Evolutionary conservation across 2,797 vertebrate genomes (phyloP).

Genomic region (Chromis chromis): DNA sequence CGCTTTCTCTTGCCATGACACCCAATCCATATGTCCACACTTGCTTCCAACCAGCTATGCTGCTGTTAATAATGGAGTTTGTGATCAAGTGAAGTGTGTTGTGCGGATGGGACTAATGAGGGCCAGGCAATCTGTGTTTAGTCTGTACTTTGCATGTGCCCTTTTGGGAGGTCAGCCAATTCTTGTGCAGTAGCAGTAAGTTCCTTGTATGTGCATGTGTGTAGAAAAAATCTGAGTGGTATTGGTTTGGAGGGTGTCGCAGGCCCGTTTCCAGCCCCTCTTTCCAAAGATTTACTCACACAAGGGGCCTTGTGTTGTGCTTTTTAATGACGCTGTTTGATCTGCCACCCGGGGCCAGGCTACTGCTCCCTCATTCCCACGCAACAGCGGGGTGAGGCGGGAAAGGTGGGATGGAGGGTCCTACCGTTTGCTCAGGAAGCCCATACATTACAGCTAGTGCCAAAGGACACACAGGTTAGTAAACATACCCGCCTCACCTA

Average conservation of each 20-base stretch:
- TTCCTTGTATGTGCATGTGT: constrained; percentile 25
- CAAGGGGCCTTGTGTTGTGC: constrained; percentile 71
- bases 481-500: constrained; percentile 56
- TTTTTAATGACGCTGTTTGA: constrained; percentile 80
- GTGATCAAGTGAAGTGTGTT: constrained; percentile 61
- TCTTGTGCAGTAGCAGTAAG: constrained; percentile 32
- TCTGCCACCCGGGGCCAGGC: constrained; percentile 72
- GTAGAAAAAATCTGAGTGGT: constrained; percentile 62
- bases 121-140: constrained; percentile 59
- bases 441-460: constrained; percentile 33
- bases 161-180: constrained; percentile 33
- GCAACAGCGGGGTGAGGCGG: constrained; percentile 43
- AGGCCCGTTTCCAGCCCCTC: constrained; percentile 67
- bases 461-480: constrained; percentile 58
- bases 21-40: constrained; percentile 70
- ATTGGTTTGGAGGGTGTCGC: constrained; percentile 73
- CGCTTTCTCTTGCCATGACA: constrained; percentile 54
- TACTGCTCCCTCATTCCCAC: constrained; percentile 73
- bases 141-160: constrained; percentile 45
- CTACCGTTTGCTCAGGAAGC: constrained; percentile 43
- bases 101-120: constrained; percentile 62
- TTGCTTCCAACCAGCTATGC: constrained; percentile 35
- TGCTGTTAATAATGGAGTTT: constrained; percentile 62
- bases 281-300: constrained; percentile 63
- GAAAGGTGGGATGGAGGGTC: constrained; percentile 36